Evolutionary conservation across 2,113 vertebrate genomes (phyloP), one percentile per base, ranked within the genome.

Genomic region (Hemichromis elongatus): DNA sequence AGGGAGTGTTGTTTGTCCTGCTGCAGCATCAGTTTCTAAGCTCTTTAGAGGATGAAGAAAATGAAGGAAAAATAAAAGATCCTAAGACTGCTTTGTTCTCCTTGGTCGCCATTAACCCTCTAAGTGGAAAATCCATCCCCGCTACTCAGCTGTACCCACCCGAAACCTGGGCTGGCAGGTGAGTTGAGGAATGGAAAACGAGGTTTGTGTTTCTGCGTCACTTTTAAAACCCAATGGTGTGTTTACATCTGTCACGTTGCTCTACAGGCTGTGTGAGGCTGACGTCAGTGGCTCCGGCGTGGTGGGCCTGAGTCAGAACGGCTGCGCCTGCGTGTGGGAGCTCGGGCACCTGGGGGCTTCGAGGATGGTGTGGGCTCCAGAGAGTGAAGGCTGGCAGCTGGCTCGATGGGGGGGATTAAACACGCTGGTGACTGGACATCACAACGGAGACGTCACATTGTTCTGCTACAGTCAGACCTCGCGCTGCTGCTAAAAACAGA

Each of bases 1-100:
- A 95, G 95, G 95, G 94, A 37, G 89, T 85, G 55, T 66, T 95
- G 10, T 91, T 95, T 33, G 94, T 95, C 55, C 90, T 95, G 80
- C 82, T 95, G 83, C 95, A 95, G 61, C 93, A 95, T 79, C 88
- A 90, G 35, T 55, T 73, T 12, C 84, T 91, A 70, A 84, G 81
- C 61, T 86, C 87, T 9, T 57, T 83, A 80, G 83, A 84, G 33
- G 19, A 84, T 5, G 87, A 56, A 16, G 82, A 55, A 1, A 75
- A 30, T n/a, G 50, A 83, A 24, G 35, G 4, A 26, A 24, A 24
- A 52, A 47, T 26, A 19, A 61, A 75, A 75, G 78, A 63, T 21
- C 19, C 33, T 16, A 84, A 45, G 33, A 40, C 4, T 0, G 28
- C 56, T 1, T 57, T 93, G 54, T 90, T 95, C 59, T 94, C 95